Evolutionary conservation across 2,888 invertebrate species (phyloP).

Genomic region (Drosophila paramelanica): DNA sequence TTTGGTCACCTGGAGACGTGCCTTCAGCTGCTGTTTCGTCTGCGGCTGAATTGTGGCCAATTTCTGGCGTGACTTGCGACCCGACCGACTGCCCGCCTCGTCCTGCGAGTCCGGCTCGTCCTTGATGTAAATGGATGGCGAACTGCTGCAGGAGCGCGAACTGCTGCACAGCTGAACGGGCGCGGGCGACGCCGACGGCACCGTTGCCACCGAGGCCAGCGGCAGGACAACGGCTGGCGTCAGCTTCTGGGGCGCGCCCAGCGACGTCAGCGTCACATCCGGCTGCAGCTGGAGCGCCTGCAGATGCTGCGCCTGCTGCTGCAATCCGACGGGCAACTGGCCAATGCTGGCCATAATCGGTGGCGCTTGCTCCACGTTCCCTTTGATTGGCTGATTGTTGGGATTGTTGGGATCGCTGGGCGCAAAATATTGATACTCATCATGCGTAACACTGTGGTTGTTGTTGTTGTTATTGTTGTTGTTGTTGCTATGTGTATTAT

Average conservation of each 20-base stretch:
- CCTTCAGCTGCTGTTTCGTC: conserved; percentile 69
- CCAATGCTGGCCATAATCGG: conserved; percentile 40
- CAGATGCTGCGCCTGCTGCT: conserved; percentile 69
- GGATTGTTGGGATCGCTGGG: conserved; percentile 83
- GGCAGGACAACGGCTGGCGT: conserved; percentile 13
- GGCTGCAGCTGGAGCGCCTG: conserved; percentile 75
- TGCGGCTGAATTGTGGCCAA: conserved; percentile 64
- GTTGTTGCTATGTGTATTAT: conserved; percentile 41
- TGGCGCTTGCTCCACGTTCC: conserved; percentile 9
- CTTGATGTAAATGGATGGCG: conserved; percentile 83
- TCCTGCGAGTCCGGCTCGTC: conserved; percentile 79
- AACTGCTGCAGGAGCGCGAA: conserved; percentile 80
- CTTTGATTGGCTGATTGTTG: conserved; percentile 68
- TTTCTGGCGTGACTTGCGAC: conserved; percentile 33
- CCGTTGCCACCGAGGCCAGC: conserved; percentile 8
- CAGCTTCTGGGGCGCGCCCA: conserved; percentile 58
- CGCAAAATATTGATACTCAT: conserved; percentile 83
- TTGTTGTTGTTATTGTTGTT: conserved; percentile 25
- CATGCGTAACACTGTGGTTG: conserved; percentile 63
- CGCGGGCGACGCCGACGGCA: conserved; percentile 33
- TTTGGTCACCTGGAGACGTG: conserved; percentile 49
- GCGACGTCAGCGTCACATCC: conserved; percentile 72
- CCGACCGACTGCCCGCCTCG: conserved; percentile 23
- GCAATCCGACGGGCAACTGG: conserved; percentile 57
- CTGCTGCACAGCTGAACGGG: conserved; percentile 52